phyloP scores from a whole-genome alignment of 2,888 invertebrate genomes.

The Drosophila greeni region DNA sequence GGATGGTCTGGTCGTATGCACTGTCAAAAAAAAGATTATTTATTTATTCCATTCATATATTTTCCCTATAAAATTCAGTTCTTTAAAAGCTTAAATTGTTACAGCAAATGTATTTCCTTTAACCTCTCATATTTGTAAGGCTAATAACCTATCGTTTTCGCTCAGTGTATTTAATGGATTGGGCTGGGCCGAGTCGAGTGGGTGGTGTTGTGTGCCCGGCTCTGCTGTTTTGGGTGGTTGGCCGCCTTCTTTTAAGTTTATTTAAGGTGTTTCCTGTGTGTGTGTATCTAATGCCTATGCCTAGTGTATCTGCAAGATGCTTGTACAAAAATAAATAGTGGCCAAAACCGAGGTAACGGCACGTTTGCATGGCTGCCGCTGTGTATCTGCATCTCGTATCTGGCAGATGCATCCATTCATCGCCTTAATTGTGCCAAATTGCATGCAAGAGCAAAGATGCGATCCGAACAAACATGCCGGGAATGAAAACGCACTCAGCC shows the following conservation, averaged over 20 bases:
- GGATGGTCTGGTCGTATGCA: constrained; percentile 18
- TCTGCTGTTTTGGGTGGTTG: constrained; percentile 23
- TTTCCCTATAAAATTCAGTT: background rate
- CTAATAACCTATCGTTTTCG: background rate
- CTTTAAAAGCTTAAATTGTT: background rate
- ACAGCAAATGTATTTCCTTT: background rate
- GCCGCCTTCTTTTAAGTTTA: constrained; percentile 41
- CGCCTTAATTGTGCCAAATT: constrained; percentile 57
- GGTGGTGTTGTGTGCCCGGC: constrained; percentile 19
- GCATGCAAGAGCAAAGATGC: constrained; percentile 30
- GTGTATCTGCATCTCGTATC: constrained; percentile 28
- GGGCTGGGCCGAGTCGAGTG: constrained; percentile 13
- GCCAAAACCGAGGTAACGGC: constrained; percentile 51
- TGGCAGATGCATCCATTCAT: constrained; percentile 34
- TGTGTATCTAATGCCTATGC: constrained; percentile 29
- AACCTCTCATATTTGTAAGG: background rate
- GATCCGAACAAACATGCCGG: constrained; percentile 15
- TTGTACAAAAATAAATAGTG: constrained; percentile 47
- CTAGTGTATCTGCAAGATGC: constrained; percentile 42
- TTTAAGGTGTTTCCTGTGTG: constrained; percentile 32
- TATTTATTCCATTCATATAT: background rate
- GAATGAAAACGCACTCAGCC: background rate
- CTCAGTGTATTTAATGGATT: constrained; percentile 22
- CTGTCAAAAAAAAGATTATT: background rate
- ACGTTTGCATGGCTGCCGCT: constrained; percentile 50